Conservation (phyloP, 2,888 invertebrate species). For the Lithophane leautieri region DNA sequence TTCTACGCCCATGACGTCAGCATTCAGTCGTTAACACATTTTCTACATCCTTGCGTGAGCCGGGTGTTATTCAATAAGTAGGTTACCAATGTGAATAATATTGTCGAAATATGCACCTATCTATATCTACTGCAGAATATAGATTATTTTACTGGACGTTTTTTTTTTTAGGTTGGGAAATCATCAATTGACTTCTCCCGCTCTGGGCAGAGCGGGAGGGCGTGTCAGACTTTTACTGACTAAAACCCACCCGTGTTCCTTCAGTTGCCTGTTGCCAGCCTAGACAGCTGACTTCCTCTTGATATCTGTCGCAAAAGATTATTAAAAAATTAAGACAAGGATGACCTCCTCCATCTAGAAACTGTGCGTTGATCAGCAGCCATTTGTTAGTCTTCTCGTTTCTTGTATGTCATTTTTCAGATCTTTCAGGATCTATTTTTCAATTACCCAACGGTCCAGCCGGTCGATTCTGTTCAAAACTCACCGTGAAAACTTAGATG, state of each 20-base stretch:
- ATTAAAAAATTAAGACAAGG: not conserved
- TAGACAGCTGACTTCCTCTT: too few species aligned
- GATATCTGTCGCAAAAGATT: too few species aligned
- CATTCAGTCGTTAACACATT: slow-evolving; percentile 35
- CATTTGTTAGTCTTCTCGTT: not conserved
- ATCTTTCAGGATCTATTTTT: not conserved
- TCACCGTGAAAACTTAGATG: too few species aligned
- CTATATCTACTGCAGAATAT: not conserved
- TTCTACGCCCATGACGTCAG: slow-evolving; percentile 23
- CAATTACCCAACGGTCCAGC: too few species aligned
- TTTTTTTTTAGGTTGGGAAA: too few species aligned
- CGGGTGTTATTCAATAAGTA: slow-evolving; percentile 35
- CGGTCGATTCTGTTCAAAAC: too few species aligned
- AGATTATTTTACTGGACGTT: not conserved
- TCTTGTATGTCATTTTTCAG: too few species aligned
- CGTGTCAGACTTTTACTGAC: too few species aligned
- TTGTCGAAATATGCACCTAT: not conserved
- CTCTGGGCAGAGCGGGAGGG: too few species aligned
- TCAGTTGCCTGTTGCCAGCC: too few species aligned
- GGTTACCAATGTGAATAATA: slow-evolving; percentile 25
- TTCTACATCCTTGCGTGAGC: slow-evolving; percentile 24
- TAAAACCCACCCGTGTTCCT: too few species aligned
- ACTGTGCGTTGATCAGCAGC: not conserved
- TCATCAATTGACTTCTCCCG: too few species aligned
- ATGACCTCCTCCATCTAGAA: not conserved